A percentile compares a stretch with the other conserved stretches of the same genome.
phyloP scores from a whole-genome alignment of 1,140 invertebrate genomes.

The Thereuonema tuberculata region DNA sequence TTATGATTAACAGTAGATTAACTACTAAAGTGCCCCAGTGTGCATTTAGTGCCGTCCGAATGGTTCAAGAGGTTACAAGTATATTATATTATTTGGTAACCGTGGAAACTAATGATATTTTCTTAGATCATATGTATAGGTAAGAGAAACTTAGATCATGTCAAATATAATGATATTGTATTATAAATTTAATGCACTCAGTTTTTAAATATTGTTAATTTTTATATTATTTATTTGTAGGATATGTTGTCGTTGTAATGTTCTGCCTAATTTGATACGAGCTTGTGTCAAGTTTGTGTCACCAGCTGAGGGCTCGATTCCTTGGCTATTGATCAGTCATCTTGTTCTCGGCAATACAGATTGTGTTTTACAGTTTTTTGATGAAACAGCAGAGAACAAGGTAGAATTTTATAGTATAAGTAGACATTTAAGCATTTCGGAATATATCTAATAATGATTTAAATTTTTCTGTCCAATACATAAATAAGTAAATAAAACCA shows the following conservation, averaged over 20 bases:
- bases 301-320: neutral
- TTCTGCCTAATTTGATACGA: neutral
- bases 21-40: too few species aligned
- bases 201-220: too few species aligned
- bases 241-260: neutral
- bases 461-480: too few species aligned
- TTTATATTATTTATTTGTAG: neutral
- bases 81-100: neutral
- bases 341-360: conserved; percentile 1
- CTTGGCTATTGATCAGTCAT: neutral
- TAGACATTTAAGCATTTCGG: too few species aligned
- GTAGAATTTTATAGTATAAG: neutral
- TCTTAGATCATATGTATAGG: neutral
- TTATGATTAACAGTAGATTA: too few species aligned
- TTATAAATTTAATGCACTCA: too few species aligned
- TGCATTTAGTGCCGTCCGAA: too few species aligned
- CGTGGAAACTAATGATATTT: neutral
- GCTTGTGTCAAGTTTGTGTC: neutral
- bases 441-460: too few species aligned
- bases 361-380: conserved; percentile 3
- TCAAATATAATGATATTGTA: too few species aligned
- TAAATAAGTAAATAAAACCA: too few species aligned
- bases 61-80: neutral
- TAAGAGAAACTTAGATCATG: too few species aligned
- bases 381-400: conserved; percentile 6